A percentile compares a stretch with the other conserved stretches of the same genome.
phyloP scores from a whole-genome alignment of 2,888 invertebrate genomes.

The Mesodorylaimus sp. region DNA sequence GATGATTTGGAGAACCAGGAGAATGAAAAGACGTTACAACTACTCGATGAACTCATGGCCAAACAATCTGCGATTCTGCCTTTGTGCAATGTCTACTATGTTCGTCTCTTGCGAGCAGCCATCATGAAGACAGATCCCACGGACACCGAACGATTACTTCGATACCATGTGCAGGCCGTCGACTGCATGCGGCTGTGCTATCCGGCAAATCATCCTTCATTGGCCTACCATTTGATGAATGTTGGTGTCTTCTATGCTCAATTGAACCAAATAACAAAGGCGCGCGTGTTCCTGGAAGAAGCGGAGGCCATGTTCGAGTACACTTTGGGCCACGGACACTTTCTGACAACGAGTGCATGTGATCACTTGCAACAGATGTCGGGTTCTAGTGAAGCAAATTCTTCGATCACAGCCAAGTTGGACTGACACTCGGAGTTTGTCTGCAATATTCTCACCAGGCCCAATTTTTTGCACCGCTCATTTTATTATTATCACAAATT shows the following conservation, averaged over 20 bases:
- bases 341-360: neutral
- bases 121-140: slow-evolving; percentile 9
- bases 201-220: slow-evolving; percentile 22
- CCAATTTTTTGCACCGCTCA: no score
- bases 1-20: slow-evolving; percentile 14
- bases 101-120: slow-evolving; percentile 3
- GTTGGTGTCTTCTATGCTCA: slow-evolving; percentile 3
- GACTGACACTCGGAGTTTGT: no score
- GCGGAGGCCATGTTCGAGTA: slow-evolving; percentile 6
- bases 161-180: slow-evolving; percentile 17
- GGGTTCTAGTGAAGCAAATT: no score
- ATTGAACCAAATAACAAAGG: neutral
- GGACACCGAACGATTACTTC: slow-evolving; percentile 14
- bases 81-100: slow-evolving; percentile 4
- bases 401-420: no score
- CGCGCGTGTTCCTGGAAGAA: slow-evolving; percentile 1
- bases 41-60: neutral
- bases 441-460: no score
- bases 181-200: slow-evolving; percentile 20
- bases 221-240: slow-evolving; percentile 21
- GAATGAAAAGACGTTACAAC: neutral
- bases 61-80: neutral
- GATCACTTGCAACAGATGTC: no score
- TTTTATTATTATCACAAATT: no score
- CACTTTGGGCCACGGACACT: slow-evolving; percentile 2